These are phyloP conservation scores for Fringilla coelebs DNA, from an alignment of 2,797 vertebrate genomes.

Conservation along the genomic window DNA sequence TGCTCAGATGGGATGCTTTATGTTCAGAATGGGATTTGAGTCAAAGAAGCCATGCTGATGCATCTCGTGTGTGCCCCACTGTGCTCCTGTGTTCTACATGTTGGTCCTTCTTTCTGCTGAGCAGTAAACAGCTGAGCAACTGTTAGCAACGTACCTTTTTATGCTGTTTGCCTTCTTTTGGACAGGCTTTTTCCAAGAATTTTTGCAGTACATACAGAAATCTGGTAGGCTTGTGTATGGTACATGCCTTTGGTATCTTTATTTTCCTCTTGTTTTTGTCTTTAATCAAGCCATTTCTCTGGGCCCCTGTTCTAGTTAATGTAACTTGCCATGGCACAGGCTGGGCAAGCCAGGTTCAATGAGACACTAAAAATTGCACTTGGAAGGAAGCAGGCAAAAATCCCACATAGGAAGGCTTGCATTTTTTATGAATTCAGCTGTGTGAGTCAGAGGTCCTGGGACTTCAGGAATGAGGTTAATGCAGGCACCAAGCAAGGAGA, in stretches of 20 bases:
- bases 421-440: constrained; percentile 45
- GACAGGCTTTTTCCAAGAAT: neutral
- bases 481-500: neutral
- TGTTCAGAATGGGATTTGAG: constrained; percentile 3
- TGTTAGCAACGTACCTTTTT: neutral
- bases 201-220: neutral
- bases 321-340: neutral
- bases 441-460: constrained; percentile 45
- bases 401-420: neutral
- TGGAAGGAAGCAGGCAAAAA: neutral
- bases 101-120: neutral
- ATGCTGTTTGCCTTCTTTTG: neutral
- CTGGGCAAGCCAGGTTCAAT: neutral
- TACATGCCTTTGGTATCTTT: neutral
- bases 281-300: neutral
- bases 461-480: constrained; percentile 59
- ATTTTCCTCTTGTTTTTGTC: neutral
- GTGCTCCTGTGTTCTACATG: neutral
- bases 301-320: neutral
- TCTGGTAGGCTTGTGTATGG: neutral
- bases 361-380: neutral
- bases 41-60: constrained; percentile 23
- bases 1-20: neutral
- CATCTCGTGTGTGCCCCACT: neutral
- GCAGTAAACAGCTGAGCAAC: neutral